Base-by-base conservation (phyloP, 1,140 invertebrate species). In the Ooceraea biroi region DNA sequence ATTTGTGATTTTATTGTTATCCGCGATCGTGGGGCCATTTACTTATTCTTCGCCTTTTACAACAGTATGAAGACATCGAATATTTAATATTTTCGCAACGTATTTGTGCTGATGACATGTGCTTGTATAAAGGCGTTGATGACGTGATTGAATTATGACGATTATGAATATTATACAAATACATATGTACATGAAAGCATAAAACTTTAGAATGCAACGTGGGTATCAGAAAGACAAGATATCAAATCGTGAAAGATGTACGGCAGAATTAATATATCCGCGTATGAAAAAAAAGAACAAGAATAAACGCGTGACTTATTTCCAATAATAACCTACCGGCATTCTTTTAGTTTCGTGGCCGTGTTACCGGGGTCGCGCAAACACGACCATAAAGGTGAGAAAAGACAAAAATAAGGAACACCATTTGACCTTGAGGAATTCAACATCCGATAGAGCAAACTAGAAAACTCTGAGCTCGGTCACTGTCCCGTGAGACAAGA, bases 321-420 rank as follows among this genome's bases (percentile, higher is more conserved):
- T 78, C 25, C n/a, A n/a, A n/a, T n/a, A 77, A 68, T 78, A 78
- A 78, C 63, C 76, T 69, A 69, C 22, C 68, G 68, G 57, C 58
- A 86, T 86, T 84, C 78, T 84, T 72, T 85, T 83, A 52, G 84
- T 82, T 85, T 82, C 48, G 77, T 65, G 69, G 27, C 71, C 73
- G 46, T 50, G 25, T 65, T 77, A 66, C 46, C 44, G 41, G 27
- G 66, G 66, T 44, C n/a, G 66, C 48, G 25, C 30, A 17, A 52
- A 30, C 22, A 68, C 48, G 30, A 44, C 19, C 60, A 52, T 60
- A 74, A 87, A 83, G 83, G 11, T n/a, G 19, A 25, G 22, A 48
- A 25, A 65, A 73, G 68, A 61, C 48, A 80, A 88, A 76, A 87
- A 88, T 84, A 63, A 73, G 69, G 61, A 74, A 41, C 22, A 74